Evolutionary conservation across 2,113 vertebrate genomes (phyloP), one percentile per base, ranked within the genome.

Genomic region (Alosa alosa): DNA sequence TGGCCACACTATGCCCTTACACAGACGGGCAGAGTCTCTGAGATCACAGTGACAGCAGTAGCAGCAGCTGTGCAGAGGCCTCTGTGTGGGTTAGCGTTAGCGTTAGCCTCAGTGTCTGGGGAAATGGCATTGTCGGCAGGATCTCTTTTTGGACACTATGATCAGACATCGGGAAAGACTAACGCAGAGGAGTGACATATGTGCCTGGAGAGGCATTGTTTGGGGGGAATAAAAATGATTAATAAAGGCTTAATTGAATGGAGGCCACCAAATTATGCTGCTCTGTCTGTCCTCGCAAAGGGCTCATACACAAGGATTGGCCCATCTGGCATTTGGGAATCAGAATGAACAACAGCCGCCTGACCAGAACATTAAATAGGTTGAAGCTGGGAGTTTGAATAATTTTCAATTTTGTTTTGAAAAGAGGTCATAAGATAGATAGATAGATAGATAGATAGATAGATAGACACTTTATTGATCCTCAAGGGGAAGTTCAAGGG

Each of bases 251-350:
- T 60, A 3, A 60, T 60, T 60, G 20, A 22, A 60, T 60, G 6
- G 55, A 6, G 55, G 22, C 3, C 55, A 60, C 55, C 55, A 60
- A 22, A 60, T 60, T 6, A 60, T 6, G 18, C 55, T 60, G 55
- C 18, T 45, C 20, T 44, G 55, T 45, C 39, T 44, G 83, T 64
- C 18, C 25, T 60, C 83, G n/a, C 25, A n/a, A 25, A 64, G 15
- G 52, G 55, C 81, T 84, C 81, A 60, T 55, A 81, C 64, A 13
- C 60, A 84, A 4, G 31, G 18, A 25, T 36, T 45, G 83, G 82
- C 84, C 82, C 10, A 87, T 83, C 82, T 87, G 81, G 49, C 41
- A 11, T n/a, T n/a, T 22, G 41, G 41, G 81, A 36, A 41, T 20
- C 55, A 22, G 55, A 20, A 20, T 6, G 55, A 60, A 60, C 55